Conservation (phyloP, 2,888 invertebrate species). For the Nebria salina region DNA sequence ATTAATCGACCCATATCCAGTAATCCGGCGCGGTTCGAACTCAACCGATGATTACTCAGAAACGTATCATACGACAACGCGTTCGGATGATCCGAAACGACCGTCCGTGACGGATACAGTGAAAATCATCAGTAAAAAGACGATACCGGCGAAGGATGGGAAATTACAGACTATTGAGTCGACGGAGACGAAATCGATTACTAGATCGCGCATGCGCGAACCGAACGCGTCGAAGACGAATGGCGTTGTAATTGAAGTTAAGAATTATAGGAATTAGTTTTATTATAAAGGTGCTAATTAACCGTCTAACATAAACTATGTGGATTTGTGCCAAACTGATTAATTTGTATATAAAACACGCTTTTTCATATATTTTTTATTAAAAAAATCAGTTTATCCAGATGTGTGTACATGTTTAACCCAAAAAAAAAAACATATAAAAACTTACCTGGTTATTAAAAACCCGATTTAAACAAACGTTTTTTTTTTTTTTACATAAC, state of each 20-base stretch:
- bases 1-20: conserved; percentile 59
- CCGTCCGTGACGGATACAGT: conserved; percentile 78
- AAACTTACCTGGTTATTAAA: background rate
- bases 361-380: background rate
- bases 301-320: background rate
- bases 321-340: conserved; percentile 18
- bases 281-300: background rate
- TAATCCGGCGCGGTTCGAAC: conserved; percentile 72
- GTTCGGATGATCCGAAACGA: conserved; percentile 72
- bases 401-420: background rate
- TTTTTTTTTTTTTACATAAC: too few relatives aligned
- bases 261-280: conserved; percentile 58
- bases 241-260: conserved; percentile 71
- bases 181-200: conserved; percentile 75
- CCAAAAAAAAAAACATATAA: background rate
- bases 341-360: background rate
- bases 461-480: too few relatives aligned
- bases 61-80: conserved; percentile 75
- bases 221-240: conserved; percentile 57
- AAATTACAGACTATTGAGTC: conserved; percentile 76
- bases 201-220: conserved; percentile 71
- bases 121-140: conserved; percentile 75
- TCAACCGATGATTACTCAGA: conserved; percentile 78
- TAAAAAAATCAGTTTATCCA: background rate
- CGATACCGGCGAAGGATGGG: conserved; percentile 72